Evolutionary conservation across 2,888 invertebrate genomes (phyloP), one percentile per base, ranked within the genome.

Genomic region (Chrysolina oricalcia): DNA sequence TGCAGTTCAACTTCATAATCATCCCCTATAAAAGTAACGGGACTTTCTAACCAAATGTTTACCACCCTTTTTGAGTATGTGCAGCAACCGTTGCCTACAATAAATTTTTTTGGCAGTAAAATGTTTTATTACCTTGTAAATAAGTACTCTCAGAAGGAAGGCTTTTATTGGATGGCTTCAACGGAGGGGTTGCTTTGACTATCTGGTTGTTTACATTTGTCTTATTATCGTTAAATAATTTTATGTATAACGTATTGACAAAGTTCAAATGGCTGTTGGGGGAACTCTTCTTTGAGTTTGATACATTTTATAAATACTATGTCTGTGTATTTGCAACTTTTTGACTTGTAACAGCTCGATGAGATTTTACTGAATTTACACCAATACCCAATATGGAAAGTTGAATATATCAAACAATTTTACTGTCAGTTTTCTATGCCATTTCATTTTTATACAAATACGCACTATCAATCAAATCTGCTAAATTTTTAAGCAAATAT

Each of bases 11-110:
- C 64, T 74, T 75, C 73, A 72, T 67, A 70, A 74, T 67, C 72
- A 74, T 67, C 77, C 77, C 77, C 64, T 72, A 62, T 74, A 70
- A 68, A 67, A 62, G 66, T 53, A 77, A 77, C 72, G 62, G 63
- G 40, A 69, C 66, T 72, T 65, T 64, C 70, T 40, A 59, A 66
- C 41, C 63, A 53, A 69, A 68, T 69, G 46, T 69, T 64, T 71
- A 74, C 74, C 70, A 65, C 59, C 74, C 65, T 40, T 40, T 40
- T 68, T 56, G 59, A 23, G 66, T 69, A 56, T 71, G 69, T 75
- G 62, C 35, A 43, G 63, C 23, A 50, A 27, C 21, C 50, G 27
- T 67, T 48, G 50, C 11, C 23, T 50, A 27, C 59, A 35, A 35
- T 59, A 64, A 50, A 74, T 74, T 70, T 73, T 53, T 62, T 64